Evolutionary conservation across 2,113 vertebrate genomes (phyloP), one percentile per base, ranked within the genome.

Genomic region (Halcyon malimbica): DNA sequence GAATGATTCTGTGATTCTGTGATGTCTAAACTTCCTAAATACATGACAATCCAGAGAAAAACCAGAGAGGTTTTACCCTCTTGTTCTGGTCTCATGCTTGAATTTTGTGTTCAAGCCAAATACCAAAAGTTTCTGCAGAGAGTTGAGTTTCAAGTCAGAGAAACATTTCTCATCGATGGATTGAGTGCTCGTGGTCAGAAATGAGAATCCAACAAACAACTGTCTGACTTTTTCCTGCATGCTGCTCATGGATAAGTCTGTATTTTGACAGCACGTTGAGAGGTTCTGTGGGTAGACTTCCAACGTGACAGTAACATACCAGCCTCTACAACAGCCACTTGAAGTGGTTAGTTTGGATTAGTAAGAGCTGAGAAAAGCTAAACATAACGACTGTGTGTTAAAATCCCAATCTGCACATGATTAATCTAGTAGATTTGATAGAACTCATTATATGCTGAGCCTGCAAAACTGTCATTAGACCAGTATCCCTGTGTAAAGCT

Each of bases 281-380:
- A 73, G 28, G 5, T 3, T 5, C 13, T 56, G 17, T 31, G 33
- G 12, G 69, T 15, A 29, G 35, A 44, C 64, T 78, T 78, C 13
- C 50, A 39, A 4, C 7, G 8, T 21, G 46, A 26, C 29, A 56
- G 50, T 26, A 68, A n/a, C 0, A 1, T 23, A 6, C 41, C 73
- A 81, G 11, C 35, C 50, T 71, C 35, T 37, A 64, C 13, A 73
- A 41, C 1, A 2, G 42, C 16, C 24, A 9, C 1, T 20, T 57
- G 50, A 44, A 78, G 26, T 46, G 7, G 8, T 62, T 62, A 10
- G 8, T 75, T 57, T n/a, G 68, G 16, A 7, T 59, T 51, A 42
- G 23, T 20, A 64, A 62, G 18, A 57, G 5, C 35, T 77, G 59
- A 68, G 60, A 73, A 90, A 73, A 42, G 19, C 42, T 78, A 23